Percentiles rank a stretch among this genome's conserved stretches.
Evolutionary conservation across 2,888 invertebrate species (phyloP).

Genomic region (Orthonevra nobilis): DNA sequence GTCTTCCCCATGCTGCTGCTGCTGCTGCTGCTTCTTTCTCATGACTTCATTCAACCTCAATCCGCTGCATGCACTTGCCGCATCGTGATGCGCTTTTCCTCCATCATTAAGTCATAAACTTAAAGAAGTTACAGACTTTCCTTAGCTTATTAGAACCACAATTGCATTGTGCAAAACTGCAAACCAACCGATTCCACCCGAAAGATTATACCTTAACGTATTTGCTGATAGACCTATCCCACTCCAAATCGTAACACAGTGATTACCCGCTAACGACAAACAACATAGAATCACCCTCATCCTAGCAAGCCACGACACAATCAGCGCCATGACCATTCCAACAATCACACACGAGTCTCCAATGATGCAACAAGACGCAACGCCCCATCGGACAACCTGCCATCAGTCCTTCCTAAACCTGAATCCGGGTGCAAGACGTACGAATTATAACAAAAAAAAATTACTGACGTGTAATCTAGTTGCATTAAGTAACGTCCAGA

Average conservation of each 20-base stretch:
- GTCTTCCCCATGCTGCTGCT: too few species aligned
- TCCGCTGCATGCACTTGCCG: too few species aligned
- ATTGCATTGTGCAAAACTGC: neutral
- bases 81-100: neutral
- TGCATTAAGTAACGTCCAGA: constrained; percentile 59
- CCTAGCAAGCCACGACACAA: neutral
- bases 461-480: constrained; percentile 57
- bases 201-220: constrained; percentile 22
- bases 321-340: constrained; percentile 21
- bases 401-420: neutral
- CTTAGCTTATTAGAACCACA: constrained; percentile 29
- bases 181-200: neutral
- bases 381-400: constrained; percentile 37
- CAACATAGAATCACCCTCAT: neutral
- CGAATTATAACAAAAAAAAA: constrained; percentile 59
- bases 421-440: neutral
- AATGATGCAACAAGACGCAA: constrained; percentile 30
- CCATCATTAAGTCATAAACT: constrained; percentile 18
- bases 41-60: too few species aligned
- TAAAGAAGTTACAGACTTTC: constrained; percentile 20
- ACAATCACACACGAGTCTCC: constrained; percentile 44
- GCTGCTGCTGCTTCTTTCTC: too few species aligned
- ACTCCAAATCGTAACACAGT: constrained; percentile 47
- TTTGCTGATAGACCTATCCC: constrained; percentile 5
- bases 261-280: constrained; percentile 48